Base-by-base conservation (phyloP, 2,888 invertebrate genomes). In the Drosophila kambysellisi region DNA sequence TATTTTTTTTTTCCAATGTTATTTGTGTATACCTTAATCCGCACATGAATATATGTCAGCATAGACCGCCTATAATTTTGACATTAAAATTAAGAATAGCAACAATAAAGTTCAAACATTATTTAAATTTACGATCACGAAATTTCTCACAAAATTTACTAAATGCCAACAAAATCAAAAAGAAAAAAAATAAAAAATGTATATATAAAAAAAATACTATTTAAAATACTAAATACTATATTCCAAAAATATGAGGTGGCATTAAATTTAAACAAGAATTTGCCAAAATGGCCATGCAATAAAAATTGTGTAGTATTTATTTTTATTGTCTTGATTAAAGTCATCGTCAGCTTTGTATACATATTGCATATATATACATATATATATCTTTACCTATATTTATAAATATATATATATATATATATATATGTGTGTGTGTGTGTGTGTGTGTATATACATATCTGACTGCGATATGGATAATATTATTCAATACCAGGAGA, bases 301-400 rank as follows among this genome's bases (percentile, higher is more conserved):
- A 62, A 80, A 74, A 65, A 63, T 69, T 60, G 25, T 83, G 56
- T 81, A 72, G 75, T 75, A 84, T 84, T 74, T 89, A 81, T 78
- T 85, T 87, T 88, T 76, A 86, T 86, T 86, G 83, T 88, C 88
- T 86, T 86, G 89, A 86, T 86, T 86, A 84, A 74, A 80, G 71
- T 69, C 81, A 71, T 61, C 76, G 11, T 20, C 43, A 57, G 43
- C 43, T 35, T 0, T 35, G 20, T 32, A 25, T 20, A 33, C 33
- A 20, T 33, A 33, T n/a, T 52, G 43, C 29, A 35, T 20, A 33
- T 12, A 62, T 17, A 41, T 20, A 37, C 15, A 62, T 17, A 53
- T 30, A 30, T 66, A 33, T 25, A 25, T 35, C 4, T 52, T 20
- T 30, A 30, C 25, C 25, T 25, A 25, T 25, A 25, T 25, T 25